Evolutionary conservation across 2,797 vertebrate species (phyloP).

Genomic region (Pantherophis alleghaniensis): DNA sequence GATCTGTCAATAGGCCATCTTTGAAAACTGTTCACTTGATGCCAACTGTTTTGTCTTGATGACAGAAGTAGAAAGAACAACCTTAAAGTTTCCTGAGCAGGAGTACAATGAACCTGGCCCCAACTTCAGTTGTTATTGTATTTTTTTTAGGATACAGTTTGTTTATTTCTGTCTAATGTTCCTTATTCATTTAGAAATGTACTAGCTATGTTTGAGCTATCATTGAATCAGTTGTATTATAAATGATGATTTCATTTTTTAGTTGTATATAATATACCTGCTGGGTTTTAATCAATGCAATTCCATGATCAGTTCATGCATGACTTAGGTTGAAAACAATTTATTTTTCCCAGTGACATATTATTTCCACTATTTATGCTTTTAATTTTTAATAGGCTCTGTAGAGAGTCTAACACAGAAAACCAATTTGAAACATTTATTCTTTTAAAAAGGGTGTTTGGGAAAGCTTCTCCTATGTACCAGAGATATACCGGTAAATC

Average conservation of each 20-base stretch:
- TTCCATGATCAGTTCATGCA: background rate
- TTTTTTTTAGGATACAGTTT: background rate
- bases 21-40: background rate
- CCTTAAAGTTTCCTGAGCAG: background rate
- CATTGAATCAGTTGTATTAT: background rate
- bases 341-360: background rate
- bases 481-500: background rate
- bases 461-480: background rate
- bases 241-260: background rate
- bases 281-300: background rate
- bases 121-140: background rate
- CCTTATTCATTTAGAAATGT: background rate
- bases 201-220: background rate
- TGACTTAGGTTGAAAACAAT: background rate
- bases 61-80: background rate
- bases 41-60: background rate
- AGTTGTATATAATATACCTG: background rate
- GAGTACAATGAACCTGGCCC: background rate
- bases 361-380: background rate
- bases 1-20: background rate
- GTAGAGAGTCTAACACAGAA: background rate
- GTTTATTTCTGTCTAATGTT: background rate
- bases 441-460: background rate
- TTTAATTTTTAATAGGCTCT: slow-evolving; percentile 1
- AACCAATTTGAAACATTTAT: background rate